phyloP scores from a whole-genome alignment of 2,888 invertebrate genomes.

The Thymelicus sylvestris region DNA sequence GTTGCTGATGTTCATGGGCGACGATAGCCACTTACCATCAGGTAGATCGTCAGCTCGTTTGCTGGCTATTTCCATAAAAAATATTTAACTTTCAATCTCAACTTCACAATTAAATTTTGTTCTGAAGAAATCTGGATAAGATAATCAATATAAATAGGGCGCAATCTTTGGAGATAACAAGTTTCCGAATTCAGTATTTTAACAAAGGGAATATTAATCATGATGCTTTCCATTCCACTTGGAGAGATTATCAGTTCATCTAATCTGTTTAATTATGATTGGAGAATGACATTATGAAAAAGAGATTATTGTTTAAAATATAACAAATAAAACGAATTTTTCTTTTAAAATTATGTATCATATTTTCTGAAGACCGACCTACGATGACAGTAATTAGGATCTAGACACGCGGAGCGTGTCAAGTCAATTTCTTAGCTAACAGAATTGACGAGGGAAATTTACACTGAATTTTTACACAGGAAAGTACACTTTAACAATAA shows the following conservation, averaged over 20 bases:
- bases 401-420: too few species aligned
- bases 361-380: neutral
- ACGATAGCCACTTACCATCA: too few species aligned
- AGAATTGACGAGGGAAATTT: too few species aligned
- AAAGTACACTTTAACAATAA: too few species aligned
- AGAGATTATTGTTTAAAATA: neutral
- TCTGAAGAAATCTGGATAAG: neutral
- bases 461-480: too few species aligned
- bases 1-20: too few species aligned
- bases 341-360: neutral
- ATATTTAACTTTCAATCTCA: neutral
- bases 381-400: too few species aligned
- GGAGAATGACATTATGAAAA: neutral
- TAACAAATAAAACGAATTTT: neutral
- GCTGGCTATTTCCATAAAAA: too few species aligned
- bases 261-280: conserved; percentile 14
- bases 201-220: neutral
- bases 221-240: neutral
- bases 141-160: neutral
- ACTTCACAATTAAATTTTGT: neutral
- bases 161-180: conserved; percentile 1
- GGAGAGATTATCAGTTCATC: conserved; percentile 16
- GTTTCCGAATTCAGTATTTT: neutral
- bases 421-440: too few species aligned
- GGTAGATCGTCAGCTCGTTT: too few species aligned